phyloP scores from a whole-genome alignment of 2,888 invertebrate species.

The Philereme transversata region DNA sequence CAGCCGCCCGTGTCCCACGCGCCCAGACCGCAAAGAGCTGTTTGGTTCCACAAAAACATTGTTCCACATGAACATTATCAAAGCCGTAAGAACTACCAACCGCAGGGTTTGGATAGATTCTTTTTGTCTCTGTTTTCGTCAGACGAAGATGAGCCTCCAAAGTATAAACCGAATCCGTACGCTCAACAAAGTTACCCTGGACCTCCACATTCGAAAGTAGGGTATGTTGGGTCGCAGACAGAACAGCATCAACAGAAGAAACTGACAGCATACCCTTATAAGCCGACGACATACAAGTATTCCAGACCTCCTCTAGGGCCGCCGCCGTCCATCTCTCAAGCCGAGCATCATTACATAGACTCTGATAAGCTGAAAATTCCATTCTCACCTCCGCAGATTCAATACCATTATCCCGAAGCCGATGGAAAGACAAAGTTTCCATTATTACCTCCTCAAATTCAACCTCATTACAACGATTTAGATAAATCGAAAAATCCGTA shows the following conservation, averaged over 20 bases:
- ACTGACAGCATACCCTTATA: slow-evolving; percentile 56
- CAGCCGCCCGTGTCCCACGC: slow-evolving; percentile 40
- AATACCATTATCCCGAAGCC: slow-evolving; percentile 13
- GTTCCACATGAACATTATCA: slow-evolving; percentile 50
- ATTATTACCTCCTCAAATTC: slow-evolving; percentile 7
- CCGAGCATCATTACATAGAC: slow-evolving; percentile 55
- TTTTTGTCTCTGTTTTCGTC: slow-evolving; percentile 70
- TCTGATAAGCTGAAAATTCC: slow-evolving; percentile 29
- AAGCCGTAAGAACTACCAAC: slow-evolving; percentile 51
- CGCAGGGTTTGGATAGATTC: slow-evolving; percentile 65
- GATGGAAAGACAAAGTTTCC: slow-evolving; percentile 17
- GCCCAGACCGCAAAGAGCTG: slow-evolving; percentile 58
- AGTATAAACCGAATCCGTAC: slow-evolving; percentile 52
- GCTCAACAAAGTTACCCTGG: slow-evolving; percentile 46
- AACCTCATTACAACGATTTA: slow-evolving; percentile 6
- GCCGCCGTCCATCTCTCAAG: slow-evolving; percentile 50
- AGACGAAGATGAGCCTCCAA: slow-evolving; percentile 59
- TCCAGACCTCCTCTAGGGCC: slow-evolving; percentile 52
- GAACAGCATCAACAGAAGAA: slow-evolving; percentile 63
- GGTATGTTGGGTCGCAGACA: slow-evolving; percentile 47
- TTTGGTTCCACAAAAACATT: slow-evolving; percentile 75
- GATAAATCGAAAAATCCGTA: slow-evolving; percentile 15
- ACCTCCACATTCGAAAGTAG: slow-evolving; percentile 60
- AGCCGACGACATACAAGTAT: slow-evolving; percentile 54
- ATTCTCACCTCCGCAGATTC: slow-evolving; percentile 22